phyloP scores from a whole-genome alignment of 2,797 vertebrate species.

The Myotis myotis region DNA sequence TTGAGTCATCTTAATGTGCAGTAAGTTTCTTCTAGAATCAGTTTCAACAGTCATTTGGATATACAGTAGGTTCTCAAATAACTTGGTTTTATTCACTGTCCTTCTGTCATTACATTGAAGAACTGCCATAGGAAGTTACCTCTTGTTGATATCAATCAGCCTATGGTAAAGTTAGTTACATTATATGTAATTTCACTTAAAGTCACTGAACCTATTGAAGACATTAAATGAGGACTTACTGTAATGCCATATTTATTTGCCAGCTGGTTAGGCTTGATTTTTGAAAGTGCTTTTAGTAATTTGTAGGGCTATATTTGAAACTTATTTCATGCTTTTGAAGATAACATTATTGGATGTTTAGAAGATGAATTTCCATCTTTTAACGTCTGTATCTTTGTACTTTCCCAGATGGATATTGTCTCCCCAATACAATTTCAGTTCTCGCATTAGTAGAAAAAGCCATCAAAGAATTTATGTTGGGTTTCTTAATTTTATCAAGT shows the following conservation, averaged over 20 bases:
- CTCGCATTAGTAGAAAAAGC: background rate
- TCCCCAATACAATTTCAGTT: slow-evolving; percentile 49
- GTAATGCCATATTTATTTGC: background rate
- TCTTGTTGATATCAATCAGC: background rate
- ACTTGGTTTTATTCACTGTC: background rate
- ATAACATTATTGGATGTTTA: background rate
- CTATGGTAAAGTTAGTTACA: background rate
- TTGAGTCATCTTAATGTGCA: background rate
- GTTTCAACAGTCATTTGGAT: background rate
- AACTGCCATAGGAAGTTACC: background rate
- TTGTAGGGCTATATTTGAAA: background rate
- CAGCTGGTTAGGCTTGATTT: background rate
- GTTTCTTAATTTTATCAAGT: slow-evolving; percentile 47
- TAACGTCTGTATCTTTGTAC: background rate
- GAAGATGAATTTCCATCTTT: slow-evolving; percentile 33
- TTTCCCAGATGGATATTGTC: slow-evolving; percentile 46
- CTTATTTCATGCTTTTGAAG: background rate
- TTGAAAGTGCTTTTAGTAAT: background rate
- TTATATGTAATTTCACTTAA: background rate
- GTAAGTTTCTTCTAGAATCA: slow-evolving; percentile 32
- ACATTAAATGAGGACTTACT: background rate
- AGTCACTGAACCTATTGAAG: background rate
- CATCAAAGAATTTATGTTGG: background rate
- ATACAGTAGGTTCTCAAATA: background rate
- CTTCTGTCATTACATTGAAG: background rate